phyloP scores from a whole-genome alignment of 2,797 vertebrate genomes.

The Poecilia velifera region DNA sequence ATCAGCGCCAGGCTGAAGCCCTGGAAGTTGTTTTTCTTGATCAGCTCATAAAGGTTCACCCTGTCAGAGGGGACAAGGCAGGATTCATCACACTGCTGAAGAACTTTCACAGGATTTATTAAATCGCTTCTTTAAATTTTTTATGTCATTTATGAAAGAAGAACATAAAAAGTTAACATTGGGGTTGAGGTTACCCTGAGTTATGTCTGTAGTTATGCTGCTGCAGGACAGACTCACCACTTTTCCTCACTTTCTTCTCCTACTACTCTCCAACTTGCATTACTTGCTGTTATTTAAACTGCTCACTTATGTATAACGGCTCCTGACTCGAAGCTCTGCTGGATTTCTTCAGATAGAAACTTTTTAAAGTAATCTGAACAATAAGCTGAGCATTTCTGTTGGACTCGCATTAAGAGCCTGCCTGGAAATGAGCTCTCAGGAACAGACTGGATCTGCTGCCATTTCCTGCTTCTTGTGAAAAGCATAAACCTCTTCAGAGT shows the following conservation, averaged over 20 bases:
- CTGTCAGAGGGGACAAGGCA: slow-evolving; percentile 67
- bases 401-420: background rate
- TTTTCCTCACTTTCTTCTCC: background rate
- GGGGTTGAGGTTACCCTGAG: background rate
- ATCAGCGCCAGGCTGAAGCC: slow-evolving; percentile 91
- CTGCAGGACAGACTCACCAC: background rate
- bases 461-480: slow-evolving; percentile 58
- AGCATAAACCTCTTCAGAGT: slow-evolving; percentile 63
- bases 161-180: background rate
- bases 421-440: slow-evolving; percentile 27
- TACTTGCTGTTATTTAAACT: background rate
- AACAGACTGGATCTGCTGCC: slow-evolving; percentile 18
- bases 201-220: background rate
- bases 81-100: background rate
- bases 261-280: background rate
- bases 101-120: background rate
- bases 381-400: background rate
- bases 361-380: background rate
- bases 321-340: background rate
- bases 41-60: slow-evolving; percentile 92
- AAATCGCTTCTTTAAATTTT: background rate
- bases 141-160: background rate
- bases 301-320: background rate
- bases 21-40: slow-evolving; percentile 96
- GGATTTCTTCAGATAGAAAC: background rate